Base-by-base conservation (phyloP, 2,888 invertebrate genomes). In the Drosophila robusta region DNA sequence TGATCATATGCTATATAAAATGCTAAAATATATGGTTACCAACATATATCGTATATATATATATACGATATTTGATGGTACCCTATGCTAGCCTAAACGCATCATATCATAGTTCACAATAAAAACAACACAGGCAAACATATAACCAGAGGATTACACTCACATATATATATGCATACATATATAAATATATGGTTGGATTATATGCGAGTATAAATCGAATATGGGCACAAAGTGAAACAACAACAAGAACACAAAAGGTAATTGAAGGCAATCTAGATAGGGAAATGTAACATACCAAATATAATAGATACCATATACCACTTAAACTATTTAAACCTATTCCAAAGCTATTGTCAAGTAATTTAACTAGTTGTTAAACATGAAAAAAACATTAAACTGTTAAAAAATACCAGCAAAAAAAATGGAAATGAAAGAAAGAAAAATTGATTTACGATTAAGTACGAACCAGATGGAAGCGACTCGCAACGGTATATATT, bases 231-330 rank as follows among this genome's bases (percentile, higher is more conserved):
- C 52, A 63, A 71, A 49, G 68, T 50, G 69, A 55, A 63, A 68
- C 45, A 60, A 52, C 34, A 63, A 69, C 32, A 60, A 18, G 18
- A 18, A 67, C 49, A 68, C 57, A 70, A 72, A 56, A 60, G 78
- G 77, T 77, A 90, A 80, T 83, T 82, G 89, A 90, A 86, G 90
- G 90, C 90, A 90, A 90, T 89, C 90, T 90, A 90, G 90, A 74
- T 90, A 90, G 90, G 89, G 80, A 87, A 90, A 85, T 82, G 62
- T 79, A 76, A 73, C 63, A 80, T 75, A 81, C 63, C 52, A 58
- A 52, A 70, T 22, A 52, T 16, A 9, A 55, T n/a, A 45, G 29
- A 42, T 32, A 51, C 22, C 26, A 50, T 46, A 46, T 26, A 62
- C 22, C 16, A 26, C 16, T 18, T 14, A 39, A n/a, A 24, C 12